Percentiles rank a stretch among this genome's conserved stretches.
These are phyloP conservation scores for Xylocampa areola DNA, from an alignment of 2,888 invertebrate species.

Conservation along the genomic window DNA sequence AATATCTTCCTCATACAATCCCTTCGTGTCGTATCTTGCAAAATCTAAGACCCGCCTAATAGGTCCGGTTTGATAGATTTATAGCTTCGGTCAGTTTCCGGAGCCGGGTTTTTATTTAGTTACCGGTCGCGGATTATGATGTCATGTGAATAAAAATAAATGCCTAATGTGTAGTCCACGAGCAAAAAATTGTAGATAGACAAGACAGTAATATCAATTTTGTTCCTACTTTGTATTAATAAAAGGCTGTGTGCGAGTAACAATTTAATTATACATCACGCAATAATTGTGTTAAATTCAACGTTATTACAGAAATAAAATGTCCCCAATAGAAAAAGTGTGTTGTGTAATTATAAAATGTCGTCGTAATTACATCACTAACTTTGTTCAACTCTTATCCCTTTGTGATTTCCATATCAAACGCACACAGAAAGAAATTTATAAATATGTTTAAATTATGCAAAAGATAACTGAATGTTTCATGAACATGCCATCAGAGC, in stretches of 20 bases:
- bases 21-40: constrained; percentile 16
- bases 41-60: constrained; percentile 26
- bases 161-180: constrained; percentile 18
- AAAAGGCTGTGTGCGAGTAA: not conserved
- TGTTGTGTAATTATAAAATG: constrained; percentile 20
- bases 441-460: constrained; percentile 48
- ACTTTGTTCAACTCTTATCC: constrained; percentile 21
- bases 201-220: constrained; percentile 25
- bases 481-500: constrained; percentile 51
- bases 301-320: constrained; percentile 3
- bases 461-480: constrained; percentile 53
- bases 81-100: constrained; percentile 44
- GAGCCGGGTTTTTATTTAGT: constrained; percentile 47
- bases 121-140: constrained; percentile 48
- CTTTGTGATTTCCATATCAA: constrained; percentile 45
- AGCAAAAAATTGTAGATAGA: constrained; percentile 5
- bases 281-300: not conserved
- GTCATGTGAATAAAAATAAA: constrained; percentile 44
- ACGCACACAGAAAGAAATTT: constrained; percentile 36
- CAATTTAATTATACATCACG: not conserved
- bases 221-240: constrained; percentile 2
- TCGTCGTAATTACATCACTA: constrained; percentile 26
- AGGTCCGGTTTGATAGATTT: constrained; percentile 45
- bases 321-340: constrained; percentile 3
- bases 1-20: too few species aligned